Base-by-base conservation (phyloP, 1,140 invertebrate species). In the Carcinoscorpius rotundicauda region DNA sequence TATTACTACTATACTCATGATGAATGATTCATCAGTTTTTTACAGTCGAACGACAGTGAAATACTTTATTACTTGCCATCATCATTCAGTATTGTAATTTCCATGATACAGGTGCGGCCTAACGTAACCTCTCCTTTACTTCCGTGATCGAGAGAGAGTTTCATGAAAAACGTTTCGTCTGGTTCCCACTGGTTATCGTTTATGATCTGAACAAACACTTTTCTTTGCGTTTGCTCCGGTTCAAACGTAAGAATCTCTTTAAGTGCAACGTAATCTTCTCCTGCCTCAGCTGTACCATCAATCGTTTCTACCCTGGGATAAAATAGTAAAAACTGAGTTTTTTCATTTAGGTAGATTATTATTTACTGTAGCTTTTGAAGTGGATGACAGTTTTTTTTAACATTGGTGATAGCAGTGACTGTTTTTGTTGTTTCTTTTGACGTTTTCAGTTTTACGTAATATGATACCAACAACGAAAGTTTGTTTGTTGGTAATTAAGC, bases 141-240 rank as follows among this genome's bases (percentile, higher is more conserved):
- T 48, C 74, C 63, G 8, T 75, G 72, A 29, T 75, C 71, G 4
- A 83, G 62, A 49, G 76, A 76, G 3, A 85, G 63, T 64, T 81
- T 76, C 1, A 84, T 75, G 73, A 85, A 85, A 73, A 86, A 86
- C 58, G 83, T 80, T 72, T 84, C 83, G 72, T 84, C 82, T 0
- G 82, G 83, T 71, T 85, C 79, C 82, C 82, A 86, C 66, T 84
- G 81, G 67, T 84, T 82, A 73, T 85, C 84, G 71, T 85, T 80
- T 51, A 85, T 77, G 55, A 85, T 85, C 67, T 81, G 78, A 6
- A 85, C 77, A 48, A 76, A 76, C 9, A 85, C 73, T 72, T 79
- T 67, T 63, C 83, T 82, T 66, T 81, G 77, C 4, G 73, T 75
- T 71, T 84, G 81, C 9, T 77, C 73, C 10, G 79, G 77, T 64